phyloP scores from a whole-genome alignment of 2,113 vertebrate genomes.

The Tympanuchus pallidicinctus region DNA sequence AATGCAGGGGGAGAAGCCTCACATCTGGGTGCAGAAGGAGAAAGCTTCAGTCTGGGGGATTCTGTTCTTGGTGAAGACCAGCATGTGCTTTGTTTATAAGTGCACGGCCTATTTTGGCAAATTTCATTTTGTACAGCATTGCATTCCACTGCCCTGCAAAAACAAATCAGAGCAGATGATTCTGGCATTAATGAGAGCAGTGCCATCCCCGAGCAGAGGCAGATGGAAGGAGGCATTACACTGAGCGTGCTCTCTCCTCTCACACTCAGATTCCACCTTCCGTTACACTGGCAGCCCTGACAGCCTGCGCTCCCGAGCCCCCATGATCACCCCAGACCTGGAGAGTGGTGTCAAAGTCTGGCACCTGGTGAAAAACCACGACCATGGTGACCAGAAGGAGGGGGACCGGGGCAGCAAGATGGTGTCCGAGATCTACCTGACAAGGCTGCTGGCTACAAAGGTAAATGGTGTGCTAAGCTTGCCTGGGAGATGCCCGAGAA shows the following conservation, averaged over 20 bases:
- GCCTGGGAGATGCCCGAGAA: rapidly evolving
- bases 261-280: conserved; percentile 90
- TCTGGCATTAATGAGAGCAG: rapidly evolving
- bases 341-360: conserved; percentile 98
- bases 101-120: background rate
- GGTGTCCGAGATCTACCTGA: conserved; percentile 99
- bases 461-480: conserved; percentile 58
- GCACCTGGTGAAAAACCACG: conserved; percentile 98
- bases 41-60: rapidly evolving
- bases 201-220: background rate
- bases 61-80: background rate
- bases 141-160: background rate
- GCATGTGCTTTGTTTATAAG: rapidly evolving
- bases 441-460: conserved; percentile 95
- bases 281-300: conserved; percentile 97
- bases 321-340: conserved; percentile 98
- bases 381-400: conserved; percentile 98
- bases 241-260: background rate
- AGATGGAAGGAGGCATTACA: background rate
- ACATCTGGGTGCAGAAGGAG: background rate
- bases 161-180: background rate
- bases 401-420: conserved; percentile 98
- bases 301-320: conserved; percentile 94
- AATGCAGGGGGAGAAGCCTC: background rate
- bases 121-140: background rate